These are phyloP conservation scores for Paradoxurus hermaphroditus DNA, from an alignment of 2,113 vertebrate genomes.

Conservation along the genomic window DNA sequence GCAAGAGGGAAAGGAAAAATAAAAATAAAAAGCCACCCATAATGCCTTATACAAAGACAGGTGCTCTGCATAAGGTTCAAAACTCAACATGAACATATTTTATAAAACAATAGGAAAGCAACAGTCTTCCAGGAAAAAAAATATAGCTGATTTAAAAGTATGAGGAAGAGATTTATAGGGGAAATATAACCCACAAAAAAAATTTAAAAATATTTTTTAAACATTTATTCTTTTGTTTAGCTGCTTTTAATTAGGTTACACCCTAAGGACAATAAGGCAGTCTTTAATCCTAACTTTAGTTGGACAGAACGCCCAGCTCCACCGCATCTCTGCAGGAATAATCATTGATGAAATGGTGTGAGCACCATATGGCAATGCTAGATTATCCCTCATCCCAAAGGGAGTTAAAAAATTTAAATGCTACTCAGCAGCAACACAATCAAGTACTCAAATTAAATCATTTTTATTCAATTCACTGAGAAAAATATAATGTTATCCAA, in stretches of 20 bases:
- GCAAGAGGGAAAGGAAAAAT: neutral
- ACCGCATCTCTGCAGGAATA: neutral
- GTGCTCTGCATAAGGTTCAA: neutral
- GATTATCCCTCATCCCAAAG: neutral
- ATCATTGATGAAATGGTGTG: neutral
- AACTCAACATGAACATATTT: neutral
- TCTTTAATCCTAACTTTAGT: neutral
- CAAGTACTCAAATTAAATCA: neutral
- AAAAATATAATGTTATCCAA: neutral
- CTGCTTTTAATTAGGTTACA: neutral
- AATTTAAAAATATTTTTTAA: neutral
- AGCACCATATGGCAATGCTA: neutral
- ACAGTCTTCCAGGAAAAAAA: neutral
- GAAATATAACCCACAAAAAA: neutral
- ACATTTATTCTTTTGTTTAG: neutral
- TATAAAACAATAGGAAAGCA: neutral
- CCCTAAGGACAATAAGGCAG: neutral
- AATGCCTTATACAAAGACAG: neutral
- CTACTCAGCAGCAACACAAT: neutral
- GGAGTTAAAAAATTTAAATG: neutral
- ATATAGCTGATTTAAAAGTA: neutral
- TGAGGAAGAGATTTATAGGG: neutral
- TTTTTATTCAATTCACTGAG: neutral
- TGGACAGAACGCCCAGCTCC: neutral
- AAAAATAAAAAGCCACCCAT: neutral